Evolutionary conservation across 1,140 invertebrate species (phyloP), one percentile per base, ranked within the genome.

Genomic region (Bombus superbus): DNA sequence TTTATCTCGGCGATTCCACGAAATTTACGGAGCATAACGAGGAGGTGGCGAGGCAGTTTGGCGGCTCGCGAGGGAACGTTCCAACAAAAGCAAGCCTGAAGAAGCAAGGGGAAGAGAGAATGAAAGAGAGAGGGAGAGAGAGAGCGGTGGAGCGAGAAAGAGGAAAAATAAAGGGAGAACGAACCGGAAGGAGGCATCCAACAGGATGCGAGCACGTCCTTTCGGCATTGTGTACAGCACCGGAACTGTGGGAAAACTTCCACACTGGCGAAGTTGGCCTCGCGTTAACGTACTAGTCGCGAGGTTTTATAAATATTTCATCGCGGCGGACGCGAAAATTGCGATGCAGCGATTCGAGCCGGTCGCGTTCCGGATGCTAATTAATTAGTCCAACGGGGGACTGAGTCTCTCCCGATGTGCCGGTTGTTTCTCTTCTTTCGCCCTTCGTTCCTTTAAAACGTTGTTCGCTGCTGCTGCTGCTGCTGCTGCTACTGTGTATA

Each of bases 201-300:
- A 92, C 92, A 93, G 92, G 93, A 93, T 93, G 89, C 86, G 92
- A 90, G 88, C 86, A 79, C 91, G 91, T 92, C 92, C 92, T 92
- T 92, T 90, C 81, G 86, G 86, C 87, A 93, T 92, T 92, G 89
- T 93, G 85, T 76, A 22, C 68, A n/a, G 75, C 81, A 91, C 92
- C 92, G 93, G 92, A 93, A 93, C 90, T 93, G 92, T 93, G 93
- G 92, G 92, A 93, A 93, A 93, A 91, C 88, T 87, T 89, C 85
- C 88, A 92, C 86, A 92, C 86, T 91, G 78, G 81, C 72, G 42
- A 18, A 35, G 28, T 38, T 13, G 8, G n/a, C 42, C 75, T n/a
- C 57, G 75, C 47, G 47, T 75, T 57, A 35, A 75, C 53, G 2
- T 18, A 35, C 47, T 13, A 59, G 74, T 38, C 25, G 75, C 38